Percentiles rank a stretch among this genome's conserved stretches.
phyloP scores from a whole-genome alignment of 2,113 vertebrate species.

The Ptychochromis oligacanthus region DNA sequence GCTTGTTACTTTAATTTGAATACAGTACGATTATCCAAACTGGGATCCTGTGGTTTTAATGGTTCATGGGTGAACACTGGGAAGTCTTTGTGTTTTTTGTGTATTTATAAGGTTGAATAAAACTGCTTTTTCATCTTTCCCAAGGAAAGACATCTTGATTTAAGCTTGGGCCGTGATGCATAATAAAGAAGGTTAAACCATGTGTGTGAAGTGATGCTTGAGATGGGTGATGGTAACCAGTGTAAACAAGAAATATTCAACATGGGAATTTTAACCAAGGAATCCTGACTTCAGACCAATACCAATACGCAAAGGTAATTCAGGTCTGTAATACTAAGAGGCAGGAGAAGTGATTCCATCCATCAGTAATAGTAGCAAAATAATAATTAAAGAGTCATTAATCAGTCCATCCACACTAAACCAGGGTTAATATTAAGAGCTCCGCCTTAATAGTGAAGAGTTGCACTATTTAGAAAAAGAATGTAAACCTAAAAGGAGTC shows the following conservation, averaged over 20 bases:
- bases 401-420: background rate
- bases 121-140: background rate
- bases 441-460: background rate
- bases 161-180: background rate
- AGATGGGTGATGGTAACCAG: background rate
- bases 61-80: background rate
- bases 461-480: background rate
- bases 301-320: background rate
- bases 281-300: rapidly evolving
- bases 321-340: background rate
- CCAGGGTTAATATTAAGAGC: background rate
- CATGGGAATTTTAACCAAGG: background rate
- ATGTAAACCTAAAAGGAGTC: background rate
- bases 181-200: background rate
- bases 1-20: background rate
- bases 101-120: background rate
- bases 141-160: background rate
- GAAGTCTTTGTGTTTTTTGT: background rate
- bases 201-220: background rate
- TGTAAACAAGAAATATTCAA: background rate
- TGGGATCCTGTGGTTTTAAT: background rate
- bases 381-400: background rate
- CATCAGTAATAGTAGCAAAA: background rate
- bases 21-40: background rate
- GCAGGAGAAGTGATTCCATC: background rate